Base-by-base conservation (phyloP, 1,140 invertebrate genomes). In the Drosophila arawakana region DNA sequence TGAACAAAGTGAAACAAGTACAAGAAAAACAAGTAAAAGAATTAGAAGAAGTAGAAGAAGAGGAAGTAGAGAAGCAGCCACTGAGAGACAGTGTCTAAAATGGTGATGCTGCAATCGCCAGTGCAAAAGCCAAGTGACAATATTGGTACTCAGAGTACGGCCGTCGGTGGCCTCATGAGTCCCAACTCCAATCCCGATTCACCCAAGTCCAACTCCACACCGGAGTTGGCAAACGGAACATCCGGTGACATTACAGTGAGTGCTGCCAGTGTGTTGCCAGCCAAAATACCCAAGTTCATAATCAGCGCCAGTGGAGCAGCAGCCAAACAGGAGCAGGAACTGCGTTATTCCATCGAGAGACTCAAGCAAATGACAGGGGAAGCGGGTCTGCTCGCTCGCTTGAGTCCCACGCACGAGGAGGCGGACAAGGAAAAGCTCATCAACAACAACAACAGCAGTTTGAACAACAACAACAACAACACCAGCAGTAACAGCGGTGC, bases 101-200 rank as follows among this genome's bases (percentile, higher is more conserved):
- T 92, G 92, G 92, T 92, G 78, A 92, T 92, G 92, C 72, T 92
- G 69, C 92, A 92, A 70, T 91, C 92, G 76, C 90, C 90, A 50
- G 78, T 66, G 65, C 83, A 88, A 59, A 91, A 91, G 72, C 77
- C 74, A 52, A 80, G 76, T 52, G 90, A 91, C 25, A 86, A 46
- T 46, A 67, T 76, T 35, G 60, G 66, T 35, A 46, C 63, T 30
- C 78, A 79, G 63, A 59, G 82, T 34, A 65, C 82, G 9, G 68
- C 89, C 69, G 78, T 81, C 77, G 74, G 76, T 49, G 81, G 74
- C 6, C 79, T 92, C 7, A 80, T 92, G 83, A 92, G 91, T 78
- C 91, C 91, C 59, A 91, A 91, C 25, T 92, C 89, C 3, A 81
- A 91, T 67, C 91, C 91, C 2, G 90, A 86, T 39, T 92, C 92